Conservation (phyloP, 2,888 invertebrate species). For the Caenorhabditis sulstoni region DNA sequence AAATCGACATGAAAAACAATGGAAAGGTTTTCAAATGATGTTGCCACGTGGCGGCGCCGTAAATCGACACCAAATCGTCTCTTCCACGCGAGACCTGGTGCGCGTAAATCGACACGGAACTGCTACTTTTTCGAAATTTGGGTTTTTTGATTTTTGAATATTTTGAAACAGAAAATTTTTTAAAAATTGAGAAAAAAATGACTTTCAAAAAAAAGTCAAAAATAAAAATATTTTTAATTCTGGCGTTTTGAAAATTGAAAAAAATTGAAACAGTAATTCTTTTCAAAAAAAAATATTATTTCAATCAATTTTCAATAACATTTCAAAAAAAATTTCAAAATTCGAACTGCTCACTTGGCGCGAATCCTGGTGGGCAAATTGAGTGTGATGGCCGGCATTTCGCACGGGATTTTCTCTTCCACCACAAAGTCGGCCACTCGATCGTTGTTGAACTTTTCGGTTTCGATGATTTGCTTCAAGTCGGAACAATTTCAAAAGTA, state of each 20-base stretch:
- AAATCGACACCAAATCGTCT: too few relatives aligned
- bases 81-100: too few relatives aligned
- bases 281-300: slow-evolving; percentile 1
- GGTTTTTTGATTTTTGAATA: neutral
- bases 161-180: neutral
- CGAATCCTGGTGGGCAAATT: slow-evolving; percentile 38
- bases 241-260: neutral
- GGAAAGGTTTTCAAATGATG: too few relatives aligned
- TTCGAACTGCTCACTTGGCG: slow-evolving; percentile 30
- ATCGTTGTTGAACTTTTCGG: slow-evolving; percentile 6
- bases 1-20: too few relatives aligned
- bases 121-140: too few relatives aligned
- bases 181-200: too few relatives aligned
- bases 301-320: neutral
- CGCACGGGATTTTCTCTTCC: slow-evolving; percentile 36
- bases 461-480: slow-evolving; percentile 30
- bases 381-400: slow-evolving; percentile 45
- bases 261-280: too few relatives aligned
- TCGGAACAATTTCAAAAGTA: too few relatives aligned
- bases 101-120: too few relatives aligned
- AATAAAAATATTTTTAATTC: neutral
- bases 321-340: neutral
- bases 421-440: neutral
- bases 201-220: neutral
- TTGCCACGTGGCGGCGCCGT: too few relatives aligned